Percentiles rank a stretch among this genome's conserved stretches.
Evolutionary conservation across 2,888 invertebrate genomes (phyloP).

Genomic region (Xanthorhoe spadicearia): DNA sequence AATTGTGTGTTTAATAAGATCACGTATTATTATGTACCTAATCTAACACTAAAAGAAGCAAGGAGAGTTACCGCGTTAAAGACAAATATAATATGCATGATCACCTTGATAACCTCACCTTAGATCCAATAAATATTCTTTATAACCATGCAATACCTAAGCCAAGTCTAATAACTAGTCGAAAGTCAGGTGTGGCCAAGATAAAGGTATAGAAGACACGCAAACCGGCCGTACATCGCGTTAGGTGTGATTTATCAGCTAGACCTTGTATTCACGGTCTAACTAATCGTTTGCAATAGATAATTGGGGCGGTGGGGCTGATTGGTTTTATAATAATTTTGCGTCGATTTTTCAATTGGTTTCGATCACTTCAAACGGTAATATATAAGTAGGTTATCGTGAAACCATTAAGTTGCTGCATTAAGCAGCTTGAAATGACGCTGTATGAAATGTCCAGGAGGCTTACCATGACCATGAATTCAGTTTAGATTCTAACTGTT

Average conservation of each 20-base stretch:
- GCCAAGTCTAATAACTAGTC: conserved; percentile 50
- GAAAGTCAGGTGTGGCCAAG: conserved; percentile 65
- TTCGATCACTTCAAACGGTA: background rate
- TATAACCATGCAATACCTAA: conserved; percentile 32
- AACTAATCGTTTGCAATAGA: conserved; percentile 37
- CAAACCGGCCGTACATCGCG: conserved; percentile 56
- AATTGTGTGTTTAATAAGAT: background rate
- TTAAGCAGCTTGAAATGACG: no score
- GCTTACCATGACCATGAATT: no score
- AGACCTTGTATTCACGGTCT: conserved; percentile 40
- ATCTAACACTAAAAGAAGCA: background rate
- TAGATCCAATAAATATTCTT: conserved; percentile 32
- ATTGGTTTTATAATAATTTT: no score
- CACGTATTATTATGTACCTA: background rate
- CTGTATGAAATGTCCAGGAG: no score
- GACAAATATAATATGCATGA: background rate
- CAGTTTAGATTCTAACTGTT: no score
- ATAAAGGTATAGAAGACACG: conserved; percentile 49
- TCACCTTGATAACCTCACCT: conserved; percentile 14
- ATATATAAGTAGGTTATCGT: no score
- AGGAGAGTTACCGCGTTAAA: background rate
- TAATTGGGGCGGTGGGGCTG: conserved; percentile 37
- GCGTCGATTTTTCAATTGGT: conserved; percentile 21
- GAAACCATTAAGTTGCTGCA: no score
- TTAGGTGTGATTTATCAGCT: conserved; percentile 43